Base-by-base conservation (phyloP, 1,140 invertebrate genomes). In the Temnothorax nylanderi region DNA sequence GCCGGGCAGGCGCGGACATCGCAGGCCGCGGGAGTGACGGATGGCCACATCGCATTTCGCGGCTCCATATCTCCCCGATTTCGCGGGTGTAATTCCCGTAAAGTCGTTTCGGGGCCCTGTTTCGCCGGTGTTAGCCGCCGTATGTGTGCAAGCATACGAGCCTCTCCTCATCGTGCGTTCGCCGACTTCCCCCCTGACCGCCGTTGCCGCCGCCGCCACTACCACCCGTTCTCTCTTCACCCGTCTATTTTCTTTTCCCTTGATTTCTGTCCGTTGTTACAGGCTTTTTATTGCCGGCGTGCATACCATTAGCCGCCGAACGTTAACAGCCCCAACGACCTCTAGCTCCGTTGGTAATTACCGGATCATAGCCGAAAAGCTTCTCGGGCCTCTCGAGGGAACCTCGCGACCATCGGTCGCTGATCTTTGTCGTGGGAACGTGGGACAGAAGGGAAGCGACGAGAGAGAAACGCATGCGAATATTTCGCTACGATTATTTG, bases 81-180 rank as follows among this genome's bases (percentile, higher is more conserved):
- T 95, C 95, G 94, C 93, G 94, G 93, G 91, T 93, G 93, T 95
- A 95, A 95, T 95, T 95, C 94, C 94, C 94, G 94, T 94, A 95
- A 95, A 95, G 94, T 94, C 93, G 93, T 95, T 95, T 94, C 92
- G 92, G 90, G 77, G 85, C 89, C 88, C 85, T 86, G 82, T 87
- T 92, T 85, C 91, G 90, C 76, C 72, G 21, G 41, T 60, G 72
- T 65, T 44, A 84, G 82, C 62, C 81, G 89, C 64, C 88, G 86
- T 62, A 54, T 75, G 76, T 85, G 86, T 77, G 56, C 49, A 89
- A 84, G 82, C 88, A 26, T 69, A 62, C 58, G 81, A 49, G 58
- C 32, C 51, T 86, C 26, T 72, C 18, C 34, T 74, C 75, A 85
- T 82, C 64, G 47, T 86, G 71, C 65, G 49, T 84, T 37, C 74